Percentiles rank a stretch among this genome's conserved stretches.
Evolutionary conservation across 2,888 invertebrate genomes (phyloP).

Genomic region (Cantharis lateralis): DNA sequence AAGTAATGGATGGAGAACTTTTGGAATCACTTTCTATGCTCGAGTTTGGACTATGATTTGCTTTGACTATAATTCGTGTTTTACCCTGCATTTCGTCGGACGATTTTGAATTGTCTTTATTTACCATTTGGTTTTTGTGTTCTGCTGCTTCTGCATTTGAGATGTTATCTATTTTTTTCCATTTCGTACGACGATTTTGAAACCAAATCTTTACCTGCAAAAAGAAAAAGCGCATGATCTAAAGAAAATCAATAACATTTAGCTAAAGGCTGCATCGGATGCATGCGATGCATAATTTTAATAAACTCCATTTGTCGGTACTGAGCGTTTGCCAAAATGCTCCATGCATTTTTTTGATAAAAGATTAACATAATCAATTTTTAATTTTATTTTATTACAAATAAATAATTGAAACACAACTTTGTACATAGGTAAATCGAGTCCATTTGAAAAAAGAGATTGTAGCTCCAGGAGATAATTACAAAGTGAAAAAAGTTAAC

Average conservation of each 20-base stretch:
- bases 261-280: conserved; percentile 30
- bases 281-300: conserved; percentile 36
- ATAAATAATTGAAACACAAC: not conserved
- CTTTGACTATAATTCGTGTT: conserved; percentile 40
- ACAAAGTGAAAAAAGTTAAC: too few species aligned
- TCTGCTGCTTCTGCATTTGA: conserved; percentile 87
- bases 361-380: not conserved
- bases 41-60: conserved; percentile 53
- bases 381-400: too few species aligned
- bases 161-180: conserved; percentile 93
- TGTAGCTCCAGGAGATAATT: too few species aligned
- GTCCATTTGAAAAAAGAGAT: not conserved
- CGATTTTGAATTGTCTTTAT: conserved; percentile 40
- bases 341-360: not conserved
- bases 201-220: conserved; percentile 91
- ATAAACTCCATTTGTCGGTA: conserved; percentile 26
- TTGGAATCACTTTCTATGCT: conserved; percentile 54
- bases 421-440: not conserved
- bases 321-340: conserved; percentile 14
- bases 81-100: conserved; percentile 38
- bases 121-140: conserved; percentile 64
- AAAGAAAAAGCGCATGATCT: conserved; percentile 43
- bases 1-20: conserved; percentile 41
- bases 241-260: conserved; percentile 38
- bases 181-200: conserved; percentile 81